phyloP scores from a whole-genome alignment of 2,797 vertebrate genomes.

The Onychomys leucogaster region DNA sequence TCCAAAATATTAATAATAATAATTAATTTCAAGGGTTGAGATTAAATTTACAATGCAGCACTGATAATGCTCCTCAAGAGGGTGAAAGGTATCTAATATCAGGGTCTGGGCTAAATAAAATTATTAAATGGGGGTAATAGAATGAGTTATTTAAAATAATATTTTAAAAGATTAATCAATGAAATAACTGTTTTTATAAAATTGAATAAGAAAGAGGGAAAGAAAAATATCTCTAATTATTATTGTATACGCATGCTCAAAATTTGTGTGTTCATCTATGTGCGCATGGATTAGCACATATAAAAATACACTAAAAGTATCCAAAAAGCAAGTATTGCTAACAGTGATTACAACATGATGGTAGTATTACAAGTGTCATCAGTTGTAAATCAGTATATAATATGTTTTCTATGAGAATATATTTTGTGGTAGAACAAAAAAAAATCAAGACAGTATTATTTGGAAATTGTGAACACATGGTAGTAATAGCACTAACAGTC shows the following conservation, averaged over 20 bases:
- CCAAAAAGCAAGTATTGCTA: neutral
- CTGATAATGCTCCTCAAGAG: neutral
- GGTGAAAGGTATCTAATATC: neutral
- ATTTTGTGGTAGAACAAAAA: neutral
- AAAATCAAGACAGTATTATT: neutral
- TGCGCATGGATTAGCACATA: neutral
- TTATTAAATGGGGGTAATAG: neutral
- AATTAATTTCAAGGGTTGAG: conserved; percentile 8
- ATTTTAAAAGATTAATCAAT: conserved; percentile 2
- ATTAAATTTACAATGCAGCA: neutral
- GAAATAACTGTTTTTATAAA: neutral
- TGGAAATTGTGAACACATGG: neutral
- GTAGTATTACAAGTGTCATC: neutral
- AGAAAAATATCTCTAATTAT: neutral
- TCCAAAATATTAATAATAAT: neutral
- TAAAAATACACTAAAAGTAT: neutral
- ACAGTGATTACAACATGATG: neutral
- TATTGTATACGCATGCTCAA: neutral
- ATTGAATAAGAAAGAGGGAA: neutral
- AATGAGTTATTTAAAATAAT: neutral
- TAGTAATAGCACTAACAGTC: neutral
- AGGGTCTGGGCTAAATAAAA: neutral
- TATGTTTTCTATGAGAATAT: neutral
- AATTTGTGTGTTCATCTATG: neutral
- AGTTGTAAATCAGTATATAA: conserved; percentile 31